Percentiles rank a stretch among this genome's conserved stretches.
These are phyloP conservation scores for Callaeas wilsoni DNA, from an alignment of 2,113 vertebrate genomes.

Conservation along the genomic window DNA sequence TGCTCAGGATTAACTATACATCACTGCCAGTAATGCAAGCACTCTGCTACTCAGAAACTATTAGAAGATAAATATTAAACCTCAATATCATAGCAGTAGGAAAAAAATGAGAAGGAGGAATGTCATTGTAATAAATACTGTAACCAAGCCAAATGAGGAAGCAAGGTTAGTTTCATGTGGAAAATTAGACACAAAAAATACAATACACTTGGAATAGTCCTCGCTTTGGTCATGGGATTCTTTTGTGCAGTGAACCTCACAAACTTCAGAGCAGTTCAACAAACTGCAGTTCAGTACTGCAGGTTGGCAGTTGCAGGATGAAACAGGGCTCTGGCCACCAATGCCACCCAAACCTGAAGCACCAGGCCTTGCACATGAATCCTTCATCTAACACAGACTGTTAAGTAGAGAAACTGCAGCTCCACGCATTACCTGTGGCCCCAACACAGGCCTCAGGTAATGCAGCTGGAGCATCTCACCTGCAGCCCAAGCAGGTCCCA, in stretches of 20 bases:
- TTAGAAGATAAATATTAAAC: constrained; percentile 9
- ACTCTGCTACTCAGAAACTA: background rate
- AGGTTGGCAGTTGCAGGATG: background rate
- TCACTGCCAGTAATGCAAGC: background rate
- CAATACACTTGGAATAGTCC: background rate
- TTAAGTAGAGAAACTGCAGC: background rate
- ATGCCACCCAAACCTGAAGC: background rate
- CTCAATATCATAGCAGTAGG: background rate
- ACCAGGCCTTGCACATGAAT: background rate
- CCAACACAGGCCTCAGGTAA: background rate
- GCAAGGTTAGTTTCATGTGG: background rate
- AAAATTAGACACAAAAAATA: background rate
- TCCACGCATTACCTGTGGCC: background rate
- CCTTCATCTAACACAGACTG: background rate
- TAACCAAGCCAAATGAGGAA: background rate
- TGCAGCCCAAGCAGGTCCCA: background rate
- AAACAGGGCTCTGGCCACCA: background rate
- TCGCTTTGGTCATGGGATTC: background rate
- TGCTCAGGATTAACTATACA: background rate
- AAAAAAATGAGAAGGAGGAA: background rate
- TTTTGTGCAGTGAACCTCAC: background rate
- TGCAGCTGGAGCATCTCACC: background rate
- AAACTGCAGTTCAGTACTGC: background rate
- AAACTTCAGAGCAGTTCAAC: background rate
- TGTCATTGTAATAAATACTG: background rate